phyloP scores from a whole-genome alignment of 2,797 vertebrate genomes.

The Alca torda region DNA sequence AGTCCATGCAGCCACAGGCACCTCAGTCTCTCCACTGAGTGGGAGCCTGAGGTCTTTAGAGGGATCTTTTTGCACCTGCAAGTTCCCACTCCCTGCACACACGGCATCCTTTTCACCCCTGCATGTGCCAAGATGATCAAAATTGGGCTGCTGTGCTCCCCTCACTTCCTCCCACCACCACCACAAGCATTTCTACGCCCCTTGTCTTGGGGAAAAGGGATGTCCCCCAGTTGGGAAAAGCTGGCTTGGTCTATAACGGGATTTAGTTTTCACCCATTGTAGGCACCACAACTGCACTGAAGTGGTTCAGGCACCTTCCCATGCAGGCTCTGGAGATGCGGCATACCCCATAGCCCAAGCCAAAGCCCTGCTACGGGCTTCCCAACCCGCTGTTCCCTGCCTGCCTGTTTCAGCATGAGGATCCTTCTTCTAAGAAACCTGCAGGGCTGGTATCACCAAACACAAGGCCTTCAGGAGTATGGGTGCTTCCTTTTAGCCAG shows the following conservation, averaged over 20 bases:
- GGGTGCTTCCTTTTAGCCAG: neutral
- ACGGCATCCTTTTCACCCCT: neutral
- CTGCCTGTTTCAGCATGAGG: neutral
- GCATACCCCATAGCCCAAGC: rapidly evolving
- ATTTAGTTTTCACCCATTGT: neutral
- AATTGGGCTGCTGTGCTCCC: neutral
- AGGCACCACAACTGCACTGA: neutral
- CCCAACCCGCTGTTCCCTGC: rapidly evolving
- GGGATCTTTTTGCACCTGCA: neutral
- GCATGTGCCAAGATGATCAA: neutral
- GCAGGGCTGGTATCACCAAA: neutral
- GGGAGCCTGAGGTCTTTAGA: neutral
- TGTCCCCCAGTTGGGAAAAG: neutral
- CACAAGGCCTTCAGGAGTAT: neutral
- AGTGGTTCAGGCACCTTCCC: neutral
- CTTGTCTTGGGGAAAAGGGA: neutral
- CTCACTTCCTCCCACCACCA: rapidly evolving
- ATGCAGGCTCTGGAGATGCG: neutral
- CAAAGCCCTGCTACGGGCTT: neutral
- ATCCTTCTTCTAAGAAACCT: neutral
- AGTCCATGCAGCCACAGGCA: neutral
- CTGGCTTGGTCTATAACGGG: neutral
- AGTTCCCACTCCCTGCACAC: neutral
- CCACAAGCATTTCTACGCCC: neutral
- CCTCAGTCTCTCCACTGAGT: rapidly evolving